phyloP scores from a whole-genome alignment of 2,113 vertebrate species.

The Corvus moneduloides region DNA sequence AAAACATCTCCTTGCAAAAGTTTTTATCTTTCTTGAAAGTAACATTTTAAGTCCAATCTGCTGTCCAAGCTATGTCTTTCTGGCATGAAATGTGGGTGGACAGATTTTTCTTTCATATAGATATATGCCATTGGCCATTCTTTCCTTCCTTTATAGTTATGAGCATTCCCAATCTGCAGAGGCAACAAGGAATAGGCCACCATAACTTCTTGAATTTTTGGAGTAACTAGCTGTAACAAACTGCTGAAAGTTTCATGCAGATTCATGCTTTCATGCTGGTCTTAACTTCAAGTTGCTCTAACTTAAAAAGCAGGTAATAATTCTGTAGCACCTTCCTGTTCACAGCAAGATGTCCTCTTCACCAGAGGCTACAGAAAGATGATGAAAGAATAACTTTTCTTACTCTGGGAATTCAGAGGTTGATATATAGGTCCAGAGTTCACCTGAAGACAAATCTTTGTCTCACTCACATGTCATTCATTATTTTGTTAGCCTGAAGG shows the following conservation, averaged over 20 bases:
- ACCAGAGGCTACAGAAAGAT: background rate
- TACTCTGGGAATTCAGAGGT: background rate
- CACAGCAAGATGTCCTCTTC: background rate
- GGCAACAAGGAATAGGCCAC: background rate
- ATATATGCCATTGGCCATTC: background rate
- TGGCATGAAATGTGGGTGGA: background rate
- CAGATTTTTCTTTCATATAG: background rate
- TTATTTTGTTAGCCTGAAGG: slow-evolving; percentile 15
- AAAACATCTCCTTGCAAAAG: background rate
- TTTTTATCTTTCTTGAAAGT: background rate
- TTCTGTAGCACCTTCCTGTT: background rate
- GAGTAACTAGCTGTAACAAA: background rate
- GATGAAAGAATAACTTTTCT: slow-evolving; percentile 1
- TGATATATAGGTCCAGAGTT: slow-evolving; percentile 14
- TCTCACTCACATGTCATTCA: slow-evolving; percentile 27
- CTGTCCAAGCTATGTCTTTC: background rate
- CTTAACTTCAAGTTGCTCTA: background rate
- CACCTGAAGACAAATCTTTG: slow-evolving; percentile 25
- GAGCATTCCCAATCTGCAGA: background rate
- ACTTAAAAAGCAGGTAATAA: background rate
- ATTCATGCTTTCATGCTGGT: background rate
- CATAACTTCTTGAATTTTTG: background rate
- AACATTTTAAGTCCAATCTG: background rate
- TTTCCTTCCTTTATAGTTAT: background rate
- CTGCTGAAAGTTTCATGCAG: background rate